A percentile compares a stretch with the other conserved stretches of the same genome.
Evolutionary conservation across 1,140 invertebrate genomes (phyloP).

Genomic region (Ptiloglossa arizonensis): DNA sequence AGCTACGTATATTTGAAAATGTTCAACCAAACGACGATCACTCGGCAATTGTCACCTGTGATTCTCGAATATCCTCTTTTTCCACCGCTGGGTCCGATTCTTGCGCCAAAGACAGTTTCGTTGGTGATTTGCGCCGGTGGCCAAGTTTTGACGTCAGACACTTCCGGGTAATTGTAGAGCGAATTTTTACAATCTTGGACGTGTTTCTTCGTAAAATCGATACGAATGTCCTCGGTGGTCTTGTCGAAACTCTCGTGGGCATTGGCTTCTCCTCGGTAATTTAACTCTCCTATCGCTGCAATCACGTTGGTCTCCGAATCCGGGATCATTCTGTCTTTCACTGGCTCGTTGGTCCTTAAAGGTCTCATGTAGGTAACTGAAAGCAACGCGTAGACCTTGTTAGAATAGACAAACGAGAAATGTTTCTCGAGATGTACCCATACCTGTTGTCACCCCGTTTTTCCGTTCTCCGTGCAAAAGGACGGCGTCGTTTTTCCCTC

Average conservation of each 20-base stretch:
- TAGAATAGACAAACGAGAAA: background rate
- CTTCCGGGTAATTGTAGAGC: constrained; percentile 76
- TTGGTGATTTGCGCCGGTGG: constrained; percentile 84
- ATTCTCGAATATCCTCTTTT: constrained; percentile 90
- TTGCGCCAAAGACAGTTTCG: constrained; percentile 85
- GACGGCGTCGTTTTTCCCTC: constrained; percentile 90
- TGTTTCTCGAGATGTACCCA: background rate
- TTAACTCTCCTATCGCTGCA: constrained; percentile 93
- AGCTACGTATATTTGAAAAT: background rate
- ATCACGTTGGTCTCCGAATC: constrained; percentile 89
- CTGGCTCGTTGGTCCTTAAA: constrained; percentile 88
- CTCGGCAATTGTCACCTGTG: constrained; percentile 83
- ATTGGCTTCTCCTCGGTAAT: constrained; percentile 90
- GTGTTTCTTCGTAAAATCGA: constrained; percentile 86
- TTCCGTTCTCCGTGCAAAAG: constrained; percentile 88
- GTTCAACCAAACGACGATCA: background rate
- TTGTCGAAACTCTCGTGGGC: constrained; percentile 88
- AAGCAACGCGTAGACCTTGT: constrained; percentile 15
- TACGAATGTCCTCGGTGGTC: constrained; percentile 88
- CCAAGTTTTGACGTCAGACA: constrained; percentile 85
- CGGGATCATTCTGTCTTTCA: constrained; percentile 87
- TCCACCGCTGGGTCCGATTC: constrained; percentile 92
- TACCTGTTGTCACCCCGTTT: constrained; percentile 89
- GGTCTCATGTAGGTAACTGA: constrained; percentile 88
- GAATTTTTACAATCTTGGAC: constrained; percentile 81